Evolutionary conservation across 2,888 invertebrate species (phyloP).

Genomic region (Drosophila neonasuta): DNA sequence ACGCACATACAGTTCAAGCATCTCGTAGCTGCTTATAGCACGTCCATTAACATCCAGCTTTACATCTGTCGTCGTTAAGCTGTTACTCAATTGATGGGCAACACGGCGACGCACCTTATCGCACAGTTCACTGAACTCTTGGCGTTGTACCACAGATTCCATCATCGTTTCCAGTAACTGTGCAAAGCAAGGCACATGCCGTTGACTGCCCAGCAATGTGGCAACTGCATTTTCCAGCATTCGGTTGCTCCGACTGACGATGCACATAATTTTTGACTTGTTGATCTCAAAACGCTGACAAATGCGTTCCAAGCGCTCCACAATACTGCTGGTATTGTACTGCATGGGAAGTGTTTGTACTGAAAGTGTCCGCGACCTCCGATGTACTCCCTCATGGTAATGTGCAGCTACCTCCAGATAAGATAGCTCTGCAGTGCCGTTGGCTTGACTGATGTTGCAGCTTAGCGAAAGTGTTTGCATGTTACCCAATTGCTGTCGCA

Average conservation of each 20-base stretch:
- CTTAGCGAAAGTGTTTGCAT: slow-evolving; percentile 43
- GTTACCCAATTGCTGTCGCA: slow-evolving; percentile 31
- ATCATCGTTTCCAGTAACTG: slow-evolving; percentile 37
- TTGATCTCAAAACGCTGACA: slow-evolving; percentile 51
- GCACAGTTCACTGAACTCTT: slow-evolving; percentile 32
- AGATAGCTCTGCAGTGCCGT: slow-evolving; percentile 7
- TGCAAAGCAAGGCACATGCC: slow-evolving; percentile 53
- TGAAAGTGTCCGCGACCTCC: slow-evolving; percentile 32
- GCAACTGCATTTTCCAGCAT: slow-evolving; percentile 40
- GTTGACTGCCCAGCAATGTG: slow-evolving; percentile 38
- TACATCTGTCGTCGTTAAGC: not conserved
- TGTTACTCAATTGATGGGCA: slow-evolving; percentile 5
- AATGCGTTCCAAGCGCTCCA: slow-evolving; percentile 42
- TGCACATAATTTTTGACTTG: slow-evolving; percentile 48
- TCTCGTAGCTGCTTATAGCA: slow-evolving; percentile 38
- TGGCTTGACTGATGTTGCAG: slow-evolving; percentile 30
- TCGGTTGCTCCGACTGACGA: slow-evolving; percentile 36
- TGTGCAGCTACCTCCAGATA: slow-evolving; percentile 47
- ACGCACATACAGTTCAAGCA: slow-evolving; percentile 41
- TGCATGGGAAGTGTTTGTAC: slow-evolving; percentile 38
- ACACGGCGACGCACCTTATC: slow-evolving; percentile 38
- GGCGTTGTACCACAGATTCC: slow-evolving; percentile 31
- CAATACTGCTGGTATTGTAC: slow-evolving; percentile 35
- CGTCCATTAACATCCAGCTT: slow-evolving; percentile 19
- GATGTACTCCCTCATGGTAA: slow-evolving; percentile 38